Percentiles rank a stretch among this genome's conserved stretches.
phyloP scores from a whole-genome alignment of 2,888 invertebrate species.

The Drosophila monieri region DNA sequence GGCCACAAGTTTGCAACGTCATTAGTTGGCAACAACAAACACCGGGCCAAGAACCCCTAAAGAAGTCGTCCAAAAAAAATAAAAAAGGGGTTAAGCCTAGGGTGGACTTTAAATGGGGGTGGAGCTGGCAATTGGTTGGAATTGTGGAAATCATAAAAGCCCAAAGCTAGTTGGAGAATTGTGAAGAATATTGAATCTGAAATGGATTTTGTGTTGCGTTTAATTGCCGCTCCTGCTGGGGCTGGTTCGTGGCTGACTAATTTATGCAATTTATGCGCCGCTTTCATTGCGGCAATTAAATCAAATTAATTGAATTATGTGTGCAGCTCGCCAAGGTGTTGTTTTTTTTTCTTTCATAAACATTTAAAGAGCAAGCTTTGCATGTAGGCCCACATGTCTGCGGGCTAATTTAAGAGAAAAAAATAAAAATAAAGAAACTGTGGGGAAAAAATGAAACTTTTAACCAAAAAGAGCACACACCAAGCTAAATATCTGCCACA shows the following conservation, averaged over 20 bases:
- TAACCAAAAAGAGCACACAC: conserved; percentile 30
- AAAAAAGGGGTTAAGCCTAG: conserved; percentile 7
- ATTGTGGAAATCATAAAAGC: background rate
- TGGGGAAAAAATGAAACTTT: conserved; percentile 2
- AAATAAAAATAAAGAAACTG: conserved; percentile 2
- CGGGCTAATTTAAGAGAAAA: conserved; percentile 46
- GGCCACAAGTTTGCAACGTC: conserved; percentile 67
- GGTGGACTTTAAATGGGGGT: conserved; percentile 2
- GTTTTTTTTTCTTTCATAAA: conserved; percentile 9
- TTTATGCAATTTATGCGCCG: conserved; percentile 54
- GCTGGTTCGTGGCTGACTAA: conserved; percentile 33
- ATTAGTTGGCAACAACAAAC: conserved; percentile 52
- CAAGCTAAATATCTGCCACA: conserved; percentile 46
- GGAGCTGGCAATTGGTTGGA: conserved; percentile 18
- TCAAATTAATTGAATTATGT: conserved; percentile 55
- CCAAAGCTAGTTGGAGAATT: background rate
- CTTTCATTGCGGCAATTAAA: conserved; percentile 64
- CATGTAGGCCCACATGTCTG: conserved; percentile 53
- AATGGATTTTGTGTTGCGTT: background rate
- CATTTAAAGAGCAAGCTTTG: conserved; percentile 36
- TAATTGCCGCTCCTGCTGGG: too few relatives aligned
- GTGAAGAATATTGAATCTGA: background rate
- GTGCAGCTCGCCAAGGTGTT: conserved; percentile 49
- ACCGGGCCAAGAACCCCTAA: conserved; percentile 29
- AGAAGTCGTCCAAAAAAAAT: conserved; percentile 16